These are phyloP conservation scores for Masticophis lateralis DNA, from an alignment of 2,797 vertebrate species.

Conservation along the genomic window DNA sequence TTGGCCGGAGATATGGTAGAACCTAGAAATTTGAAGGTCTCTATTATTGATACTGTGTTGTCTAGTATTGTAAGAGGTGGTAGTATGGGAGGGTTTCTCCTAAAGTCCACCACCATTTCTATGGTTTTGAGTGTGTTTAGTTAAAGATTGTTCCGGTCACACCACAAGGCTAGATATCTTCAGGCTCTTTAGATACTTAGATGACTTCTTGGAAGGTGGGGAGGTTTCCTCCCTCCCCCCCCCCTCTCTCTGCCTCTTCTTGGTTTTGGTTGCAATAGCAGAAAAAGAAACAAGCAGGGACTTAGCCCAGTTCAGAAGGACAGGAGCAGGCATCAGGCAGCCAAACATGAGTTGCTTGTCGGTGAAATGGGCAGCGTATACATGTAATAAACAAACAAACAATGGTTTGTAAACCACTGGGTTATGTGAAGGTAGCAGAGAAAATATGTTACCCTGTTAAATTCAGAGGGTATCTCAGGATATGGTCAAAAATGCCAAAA, in stretches of 20 bases:
- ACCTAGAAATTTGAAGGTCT: no score
- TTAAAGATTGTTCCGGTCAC: no score
- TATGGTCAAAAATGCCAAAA: background rate
- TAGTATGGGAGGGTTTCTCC: no score
- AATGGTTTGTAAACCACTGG: background rate
- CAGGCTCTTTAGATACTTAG: background rate
- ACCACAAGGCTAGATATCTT: no score
- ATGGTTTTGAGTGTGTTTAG: no score
- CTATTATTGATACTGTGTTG: no score
- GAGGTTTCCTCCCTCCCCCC: background rate
- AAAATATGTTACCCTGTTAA: background rate
- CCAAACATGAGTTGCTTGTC: background rate
- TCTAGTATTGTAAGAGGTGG: no score
- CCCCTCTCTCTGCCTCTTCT: no score
- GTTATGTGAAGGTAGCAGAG: background rate
- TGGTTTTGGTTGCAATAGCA: background rate
- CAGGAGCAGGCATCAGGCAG: background rate
- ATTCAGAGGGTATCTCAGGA: background rate
- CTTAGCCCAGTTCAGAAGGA: background rate
- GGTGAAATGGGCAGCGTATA: background rate
- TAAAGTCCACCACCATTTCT: no score
- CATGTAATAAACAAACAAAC: background rate
- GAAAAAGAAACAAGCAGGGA: background rate
- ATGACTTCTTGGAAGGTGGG: background rate
- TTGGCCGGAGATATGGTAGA: no score